Base-by-base conservation (phyloP, 2,888 invertebrate species). In the Athalia cordata region DNA sequence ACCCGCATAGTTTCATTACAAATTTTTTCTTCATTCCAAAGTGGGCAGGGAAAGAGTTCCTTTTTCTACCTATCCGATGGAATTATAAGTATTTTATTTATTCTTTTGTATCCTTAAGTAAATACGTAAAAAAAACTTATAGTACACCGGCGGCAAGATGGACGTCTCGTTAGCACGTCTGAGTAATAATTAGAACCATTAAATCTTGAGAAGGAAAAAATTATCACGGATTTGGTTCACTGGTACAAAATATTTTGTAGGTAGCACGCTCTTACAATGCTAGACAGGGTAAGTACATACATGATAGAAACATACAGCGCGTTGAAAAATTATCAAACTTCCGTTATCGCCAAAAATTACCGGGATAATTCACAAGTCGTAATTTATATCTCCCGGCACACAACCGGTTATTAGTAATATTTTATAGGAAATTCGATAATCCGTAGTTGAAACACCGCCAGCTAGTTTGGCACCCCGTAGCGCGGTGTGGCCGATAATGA, bases 171-270 rank as follows among this genome's bases (percentile, higher is more conserved):
- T 78, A 78, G 64, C 68, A 72, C 15, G 78, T 78, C 78, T 78
- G 78, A 78, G 62, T 68, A 45, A 62, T 74, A 64, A 74, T 78
- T 78, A 78, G 78, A 50, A 72, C 78, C 72, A 72, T 70, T 72
- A 75, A 75, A 75, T n/a, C 66, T 47, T 29, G 8, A 6, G 68
- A 13, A 52, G 50, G 62, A 13, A 49, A 57, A 75, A 75, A 75
- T 75, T 75, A 75, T 75, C 75, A 75, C 75, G 75, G 62, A 75
- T 75, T 64, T 50, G 29, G 72, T 62, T 62, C 61, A 64, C 50
- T 62, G 72, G 57, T 45, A 72, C 47, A 9, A 72, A 57, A 29
- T 29, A 45, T 5, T 6, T 29, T 29, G 29, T 29, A 0, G 29
- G 29, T 29, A 29, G 29, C 29, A 29, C 29, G 29, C 29, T 29